Conservation (phyloP, 2,888 invertebrate species). For the Cantharis rustica region DNA sequence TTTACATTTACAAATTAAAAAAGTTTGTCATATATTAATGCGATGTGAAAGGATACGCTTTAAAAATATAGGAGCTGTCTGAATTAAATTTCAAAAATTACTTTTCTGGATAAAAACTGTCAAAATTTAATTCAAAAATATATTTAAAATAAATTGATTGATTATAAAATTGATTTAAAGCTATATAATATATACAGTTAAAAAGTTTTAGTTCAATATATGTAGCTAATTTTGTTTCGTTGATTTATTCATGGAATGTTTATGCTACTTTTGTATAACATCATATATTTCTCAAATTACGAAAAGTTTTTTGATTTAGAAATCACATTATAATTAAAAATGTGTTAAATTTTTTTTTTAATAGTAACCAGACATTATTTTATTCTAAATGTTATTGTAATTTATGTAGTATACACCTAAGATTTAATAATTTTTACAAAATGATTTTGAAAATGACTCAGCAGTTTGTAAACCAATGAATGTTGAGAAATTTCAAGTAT, state of each 20-base stretch:
- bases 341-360: neutral
- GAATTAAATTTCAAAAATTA: neutral
- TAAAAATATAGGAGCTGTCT: neutral
- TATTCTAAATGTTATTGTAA: no score
- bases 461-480: neutral
- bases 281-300: neutral
- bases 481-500: neutral
- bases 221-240: neutral
- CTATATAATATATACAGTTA: neutral
- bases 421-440: no score
- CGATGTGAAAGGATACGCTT: neutral
- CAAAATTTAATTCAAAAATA: neutral
- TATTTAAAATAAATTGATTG: neutral
- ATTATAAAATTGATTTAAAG: neutral
- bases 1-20: neutral
- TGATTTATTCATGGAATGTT: neutral
- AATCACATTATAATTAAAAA: neutral
- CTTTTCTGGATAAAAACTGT: neutral
- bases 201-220: neutral
- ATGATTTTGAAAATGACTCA: neutral
- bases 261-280: neutral
- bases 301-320: neutral
- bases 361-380: no score
- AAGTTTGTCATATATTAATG: neutral
- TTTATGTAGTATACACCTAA: no score